Conservation (phyloP, 2,113 vertebrate genomes). For the Panurus biarmicus region DNA sequence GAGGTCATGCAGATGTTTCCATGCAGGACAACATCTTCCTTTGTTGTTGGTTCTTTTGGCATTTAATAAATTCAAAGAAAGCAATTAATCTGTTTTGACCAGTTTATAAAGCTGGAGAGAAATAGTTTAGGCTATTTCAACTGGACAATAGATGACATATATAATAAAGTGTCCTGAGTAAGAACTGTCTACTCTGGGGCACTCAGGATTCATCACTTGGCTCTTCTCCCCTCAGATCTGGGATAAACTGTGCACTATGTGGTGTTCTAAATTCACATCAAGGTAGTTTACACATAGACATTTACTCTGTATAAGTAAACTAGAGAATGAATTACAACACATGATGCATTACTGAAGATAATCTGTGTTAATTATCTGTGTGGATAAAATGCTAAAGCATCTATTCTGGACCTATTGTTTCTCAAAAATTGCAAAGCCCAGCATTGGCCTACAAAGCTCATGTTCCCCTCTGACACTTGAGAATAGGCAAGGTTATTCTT, state of each 20-base stretch:
- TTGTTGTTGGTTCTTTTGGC: not conserved
- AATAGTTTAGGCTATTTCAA: not conserved
- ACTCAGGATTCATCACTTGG: not conserved
- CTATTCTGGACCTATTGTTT: not conserved
- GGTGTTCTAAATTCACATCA: not conserved
- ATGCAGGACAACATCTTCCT: not conserved
- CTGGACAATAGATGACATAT: not conserved
- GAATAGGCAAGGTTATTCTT: not conserved
- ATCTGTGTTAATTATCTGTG: not conserved
- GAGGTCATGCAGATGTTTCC: not conserved
- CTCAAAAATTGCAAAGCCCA: not conserved
- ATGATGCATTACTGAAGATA: not conserved
- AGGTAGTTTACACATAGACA: not conserved
- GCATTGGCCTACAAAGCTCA: not conserved
- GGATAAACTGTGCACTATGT: not conserved
- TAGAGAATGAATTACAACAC: not conserved
- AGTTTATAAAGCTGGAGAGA: not conserved
- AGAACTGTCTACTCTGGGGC: not conserved
- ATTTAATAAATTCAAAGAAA: not conserved
- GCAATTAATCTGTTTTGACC: not conserved
- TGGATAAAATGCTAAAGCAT: not conserved
- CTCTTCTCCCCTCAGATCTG: not conserved
- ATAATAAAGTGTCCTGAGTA: not conserved
- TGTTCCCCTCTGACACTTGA: not conserved
- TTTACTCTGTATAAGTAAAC: not conserved